Base-by-base conservation (phyloP, 2,113 vertebrate genomes). In the Mixornis gularis region DNA sequence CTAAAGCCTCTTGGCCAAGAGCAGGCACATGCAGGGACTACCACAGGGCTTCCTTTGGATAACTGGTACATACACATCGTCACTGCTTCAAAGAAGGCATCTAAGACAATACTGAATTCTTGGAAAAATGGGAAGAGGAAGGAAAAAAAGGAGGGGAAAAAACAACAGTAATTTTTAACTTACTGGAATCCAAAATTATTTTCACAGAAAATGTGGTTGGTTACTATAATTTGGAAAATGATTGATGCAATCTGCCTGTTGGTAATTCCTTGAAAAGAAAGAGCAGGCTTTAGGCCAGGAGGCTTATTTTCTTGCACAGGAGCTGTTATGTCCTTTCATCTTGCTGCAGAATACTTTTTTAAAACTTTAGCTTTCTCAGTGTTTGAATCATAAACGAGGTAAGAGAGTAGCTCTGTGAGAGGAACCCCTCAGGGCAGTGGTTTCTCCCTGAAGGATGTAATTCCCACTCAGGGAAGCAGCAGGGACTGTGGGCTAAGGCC, bases 131-230 rank as follows among this genome's bases (percentile, higher is more conserved):
- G 66, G 51, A 89, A 62, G 59, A 38, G 38, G 44, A 9, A 82
- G 30, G 36, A 68, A 53, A 79, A 79, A 90, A 79, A 40, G 8
- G 16, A 26, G 34, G 24, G 26, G 8, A 4, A 48, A 69, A 94
- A 84, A 6, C 43, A 79, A 51, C 18, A 53, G 36, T 14, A 43
- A 46, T 36, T 71, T 65, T 88, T 66, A 59, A 80, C 77, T 95
- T 90, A 86, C 72, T 81, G 77, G 87, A 93, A 95, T 76, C 55
- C 30, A 76, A 84, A n/a, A 63, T 72, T 16, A 51, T 79, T 53
- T 81, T 84, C 89, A 69, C 26, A 81, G 78, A 81, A 93, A 82
- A 87, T 48, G 46, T 5, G 3, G 49, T 72, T 68, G 38, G 53
- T 78, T 86, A 52, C 72, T 53, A 24, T 53, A 84, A 74, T 69